A percentile compares a stretch with the other conserved stretches of the same genome.
Conservation (phyloP, 1,140 invertebrate species). For the Sycophila sp. region DNA sequence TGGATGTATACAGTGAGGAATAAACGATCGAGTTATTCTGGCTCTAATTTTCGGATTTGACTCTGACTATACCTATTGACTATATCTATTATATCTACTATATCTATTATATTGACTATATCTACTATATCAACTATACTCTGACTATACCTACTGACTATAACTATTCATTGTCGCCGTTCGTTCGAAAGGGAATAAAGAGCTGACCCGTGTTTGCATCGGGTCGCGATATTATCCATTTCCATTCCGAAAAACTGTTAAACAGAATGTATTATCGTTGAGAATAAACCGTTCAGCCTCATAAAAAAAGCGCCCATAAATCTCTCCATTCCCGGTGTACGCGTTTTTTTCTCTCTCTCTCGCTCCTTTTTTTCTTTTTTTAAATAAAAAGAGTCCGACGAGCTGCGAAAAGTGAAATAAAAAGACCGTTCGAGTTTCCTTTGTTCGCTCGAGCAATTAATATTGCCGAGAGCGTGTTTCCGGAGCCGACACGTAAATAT, state of each 20-base stretch:
- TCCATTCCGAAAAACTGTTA: conserved; percentile 3
- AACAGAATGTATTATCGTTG: conserved; percentile 21
- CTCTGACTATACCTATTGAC: no score
- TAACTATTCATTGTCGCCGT: background rate
- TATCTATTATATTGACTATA: no score
- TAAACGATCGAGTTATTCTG: no score
- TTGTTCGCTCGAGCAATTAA: conserved; percentile 29
- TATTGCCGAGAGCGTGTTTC: conserved; percentile 29
- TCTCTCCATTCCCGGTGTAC: background rate
- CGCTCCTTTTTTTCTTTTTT: no score
- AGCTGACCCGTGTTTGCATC: background rate
- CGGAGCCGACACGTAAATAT: conserved; percentile 9
- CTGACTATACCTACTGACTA: no score
- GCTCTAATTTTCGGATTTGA: no score
- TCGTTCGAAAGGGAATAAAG: background rate
- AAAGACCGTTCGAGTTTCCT: conserved; percentile 8
- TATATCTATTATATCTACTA: no score
- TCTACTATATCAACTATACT: no score
- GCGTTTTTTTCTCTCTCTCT: no score
- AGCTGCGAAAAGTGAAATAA: conserved; percentile 10
- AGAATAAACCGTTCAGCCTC: conserved; percentile 14
- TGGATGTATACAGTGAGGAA: no score
- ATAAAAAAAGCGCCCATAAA: conserved; percentile 28
- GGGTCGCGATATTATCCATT: conserved; percentile 10
- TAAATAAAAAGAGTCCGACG: conserved; percentile 23